Conservation (phyloP, 2,797 vertebrate genomes). For the Pampus argenteus region DNA sequence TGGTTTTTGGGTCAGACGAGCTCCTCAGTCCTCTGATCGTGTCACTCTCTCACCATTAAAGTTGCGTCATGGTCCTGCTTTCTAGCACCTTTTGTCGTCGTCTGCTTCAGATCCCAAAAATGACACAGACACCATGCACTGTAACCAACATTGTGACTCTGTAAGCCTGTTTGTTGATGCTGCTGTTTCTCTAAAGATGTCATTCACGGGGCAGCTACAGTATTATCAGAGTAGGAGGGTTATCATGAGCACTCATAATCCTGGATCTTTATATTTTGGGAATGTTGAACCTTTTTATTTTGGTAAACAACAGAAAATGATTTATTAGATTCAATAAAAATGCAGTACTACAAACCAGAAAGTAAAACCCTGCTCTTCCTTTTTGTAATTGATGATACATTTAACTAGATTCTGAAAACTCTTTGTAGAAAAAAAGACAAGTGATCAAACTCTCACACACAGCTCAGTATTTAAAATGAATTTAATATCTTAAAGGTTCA, state of each 20-base stretch:
- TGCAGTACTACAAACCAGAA: constrained; percentile 81
- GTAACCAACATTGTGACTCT: constrained; percentile 69
- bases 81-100: constrained; percentile 47
- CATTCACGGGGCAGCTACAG: constrained; percentile 81
- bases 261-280: constrained; percentile 85
- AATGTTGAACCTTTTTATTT: constrained; percentile 88
- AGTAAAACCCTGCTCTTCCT: constrained; percentile 54
- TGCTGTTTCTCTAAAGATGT: constrained; percentile 84
- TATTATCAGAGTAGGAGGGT: constrained; percentile 62
- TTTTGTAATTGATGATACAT: constrained; percentile 21
- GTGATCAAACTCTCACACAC: constrained; percentile 34
- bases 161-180: constrained; percentile 69
- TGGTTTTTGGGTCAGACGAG: constrained; percentile 56
- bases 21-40: constrained; percentile 22
- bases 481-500: constrained; percentile 78
- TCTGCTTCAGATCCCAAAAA: constrained; percentile 55
- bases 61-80: constrained; percentile 31
- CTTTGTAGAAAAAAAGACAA: background rate
- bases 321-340: constrained; percentile 89
- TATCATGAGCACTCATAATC: constrained; percentile 71
- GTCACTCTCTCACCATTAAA: constrained; percentile 63
- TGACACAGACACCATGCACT: constrained; percentile 51
- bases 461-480: constrained; percentile 65
- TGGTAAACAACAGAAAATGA: constrained; percentile 81
- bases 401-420: constrained; percentile 1